Percentiles rank a stretch among this genome's conserved stretches.
Conservation (phyloP, 2,888 invertebrate genomes). For the Drosophila nr. perissopoda region DNA sequence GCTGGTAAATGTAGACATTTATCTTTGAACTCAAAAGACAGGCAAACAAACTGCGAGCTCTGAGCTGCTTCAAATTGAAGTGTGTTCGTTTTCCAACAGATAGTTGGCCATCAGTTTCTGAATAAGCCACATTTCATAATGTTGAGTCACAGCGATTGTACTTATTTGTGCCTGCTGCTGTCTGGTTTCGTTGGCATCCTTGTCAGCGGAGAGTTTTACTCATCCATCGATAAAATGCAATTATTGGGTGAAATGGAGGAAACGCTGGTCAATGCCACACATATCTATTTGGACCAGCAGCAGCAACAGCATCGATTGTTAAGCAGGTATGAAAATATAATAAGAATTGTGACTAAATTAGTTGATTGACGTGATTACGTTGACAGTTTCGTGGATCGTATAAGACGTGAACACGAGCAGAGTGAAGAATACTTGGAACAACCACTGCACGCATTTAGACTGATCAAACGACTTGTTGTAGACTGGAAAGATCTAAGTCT, state of each 20-base stretch:
- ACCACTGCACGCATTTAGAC: conserved; percentile 95
- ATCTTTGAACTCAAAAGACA: too few relatives aligned
- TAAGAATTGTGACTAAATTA: background rate
- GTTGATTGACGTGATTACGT: conserved; percentile 5
- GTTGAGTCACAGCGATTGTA: conserved; percentile 18
- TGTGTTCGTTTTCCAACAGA: conserved; percentile 28
- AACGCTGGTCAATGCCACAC: conserved; percentile 54
- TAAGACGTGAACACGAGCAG: conserved; percentile 88
- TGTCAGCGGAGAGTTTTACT: conserved; percentile 67
- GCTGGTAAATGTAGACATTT: too few relatives aligned
- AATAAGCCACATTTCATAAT: conserved; percentile 25
- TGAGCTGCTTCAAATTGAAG: background rate
- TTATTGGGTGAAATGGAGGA: conserved; percentile 55
- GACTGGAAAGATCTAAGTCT: conserved; percentile 91
- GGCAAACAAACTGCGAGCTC: too few relatives aligned
- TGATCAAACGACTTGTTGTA: conserved; percentile 94
- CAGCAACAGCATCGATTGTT: conserved; percentile 49
- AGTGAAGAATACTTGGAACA: conserved; percentile 92
- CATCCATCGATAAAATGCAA: conserved; percentile 68
- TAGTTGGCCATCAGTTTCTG: conserved; percentile 10
- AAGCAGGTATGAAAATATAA: conserved; percentile 46
- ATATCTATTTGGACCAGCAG: conserved; percentile 47
- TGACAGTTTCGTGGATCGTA: conserved; percentile 86
- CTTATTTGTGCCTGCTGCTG: conserved; percentile 11
- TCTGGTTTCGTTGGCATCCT: background rate